Evolutionary conservation across 2,113 vertebrate species (phyloP).

Genomic region (Capreolus pygargus): DNA sequence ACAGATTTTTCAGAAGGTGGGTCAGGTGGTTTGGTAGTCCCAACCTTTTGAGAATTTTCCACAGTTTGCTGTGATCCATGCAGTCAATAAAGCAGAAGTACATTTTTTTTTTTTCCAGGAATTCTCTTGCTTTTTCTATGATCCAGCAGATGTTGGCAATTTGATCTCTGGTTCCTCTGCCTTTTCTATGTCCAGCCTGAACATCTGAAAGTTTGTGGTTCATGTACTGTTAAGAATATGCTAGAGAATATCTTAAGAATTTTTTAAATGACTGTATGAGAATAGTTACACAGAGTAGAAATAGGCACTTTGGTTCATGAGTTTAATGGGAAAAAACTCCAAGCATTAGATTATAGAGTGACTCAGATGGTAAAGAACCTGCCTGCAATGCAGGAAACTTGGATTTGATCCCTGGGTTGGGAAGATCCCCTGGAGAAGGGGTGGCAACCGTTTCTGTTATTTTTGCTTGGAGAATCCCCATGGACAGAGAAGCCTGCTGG

Average conservation of each 20-base stretch:
- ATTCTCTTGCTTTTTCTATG: not conserved
- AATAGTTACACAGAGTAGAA: not conserved
- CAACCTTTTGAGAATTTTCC: not conserved
- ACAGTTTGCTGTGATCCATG: not conserved
- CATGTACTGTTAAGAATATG: not conserved
- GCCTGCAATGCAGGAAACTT: not conserved
- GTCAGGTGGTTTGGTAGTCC: not conserved
- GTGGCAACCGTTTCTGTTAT: not conserved
- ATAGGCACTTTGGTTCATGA: not conserved
- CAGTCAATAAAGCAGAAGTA: not conserved
- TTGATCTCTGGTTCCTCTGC: not conserved
- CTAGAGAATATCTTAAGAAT: not conserved
- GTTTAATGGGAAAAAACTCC: not conserved
- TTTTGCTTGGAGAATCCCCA: not conserved
- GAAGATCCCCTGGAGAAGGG: not conserved
- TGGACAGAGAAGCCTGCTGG: not conserved
- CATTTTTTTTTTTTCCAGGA: not conserved
- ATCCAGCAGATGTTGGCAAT: rapidly evolving
- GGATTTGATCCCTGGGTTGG: not conserved
- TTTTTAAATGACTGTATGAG: not conserved
- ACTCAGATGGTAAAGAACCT: not conserved
- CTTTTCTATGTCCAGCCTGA: not conserved
- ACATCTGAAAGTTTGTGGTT: rapidly evolving
- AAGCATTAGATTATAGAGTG: not conserved
- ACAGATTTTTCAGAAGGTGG: not conserved